phyloP scores from a whole-genome alignment of 2,113 vertebrate genomes.

The Struthidea cinerea region DNA sequence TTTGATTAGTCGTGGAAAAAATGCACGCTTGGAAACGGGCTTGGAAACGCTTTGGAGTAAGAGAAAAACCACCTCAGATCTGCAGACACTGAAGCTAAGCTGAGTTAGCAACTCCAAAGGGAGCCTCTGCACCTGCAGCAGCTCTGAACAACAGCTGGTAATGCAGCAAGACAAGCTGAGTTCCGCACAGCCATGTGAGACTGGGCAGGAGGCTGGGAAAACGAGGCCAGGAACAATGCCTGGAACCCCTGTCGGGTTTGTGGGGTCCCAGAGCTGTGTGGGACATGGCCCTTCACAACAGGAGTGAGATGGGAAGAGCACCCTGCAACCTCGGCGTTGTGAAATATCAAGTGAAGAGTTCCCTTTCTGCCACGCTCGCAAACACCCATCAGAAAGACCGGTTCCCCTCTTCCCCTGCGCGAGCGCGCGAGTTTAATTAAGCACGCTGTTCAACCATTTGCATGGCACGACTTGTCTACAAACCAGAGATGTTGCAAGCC shows the following conservation, averaged over 20 bases:
- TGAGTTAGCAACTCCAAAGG: not conserved
- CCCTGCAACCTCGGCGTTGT: not conserved
- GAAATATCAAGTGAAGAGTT: not conserved
- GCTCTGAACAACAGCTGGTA: not conserved
- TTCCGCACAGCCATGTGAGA: accelerated
- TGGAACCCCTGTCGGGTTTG: not conserved
- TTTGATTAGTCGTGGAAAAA: not conserved
- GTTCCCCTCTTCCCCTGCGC: not conserved
- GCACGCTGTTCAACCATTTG: not conserved
- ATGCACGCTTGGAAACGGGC: too few relatives aligned
- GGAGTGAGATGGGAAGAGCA: not conserved
- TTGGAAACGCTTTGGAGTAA: not conserved
- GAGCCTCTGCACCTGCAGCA: not conserved
- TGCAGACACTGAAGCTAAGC: not conserved
- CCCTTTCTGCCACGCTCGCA: not conserved
- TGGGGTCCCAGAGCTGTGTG: not conserved
- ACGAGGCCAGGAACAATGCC: accelerated
- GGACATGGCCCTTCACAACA: not conserved
- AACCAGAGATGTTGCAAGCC: not conserved
- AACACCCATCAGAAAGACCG: not conserved
- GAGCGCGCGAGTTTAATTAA: not conserved
- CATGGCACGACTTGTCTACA: not conserved
- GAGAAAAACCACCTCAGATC: not conserved
- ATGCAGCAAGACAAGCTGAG: not conserved
- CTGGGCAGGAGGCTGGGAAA: not conserved